These are phyloP conservation scores for Ptyas mucosa DNA, from an alignment of 2,113 vertebrate species.

Conservation along the genomic window DNA sequence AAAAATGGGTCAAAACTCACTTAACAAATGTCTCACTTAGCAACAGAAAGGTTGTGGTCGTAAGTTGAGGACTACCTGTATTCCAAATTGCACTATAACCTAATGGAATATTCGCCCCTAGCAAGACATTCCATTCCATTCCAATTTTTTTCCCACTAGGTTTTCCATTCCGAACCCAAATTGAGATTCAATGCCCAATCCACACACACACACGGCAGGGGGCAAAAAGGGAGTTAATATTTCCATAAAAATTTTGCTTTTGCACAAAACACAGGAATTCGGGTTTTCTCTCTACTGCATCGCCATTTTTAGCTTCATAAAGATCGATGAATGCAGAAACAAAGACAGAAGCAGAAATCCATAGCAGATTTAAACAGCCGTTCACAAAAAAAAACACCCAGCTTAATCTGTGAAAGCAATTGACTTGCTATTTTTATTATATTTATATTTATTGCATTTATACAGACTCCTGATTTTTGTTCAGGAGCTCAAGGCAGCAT, in stretches of 20 bases:
- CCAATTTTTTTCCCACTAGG: background rate
- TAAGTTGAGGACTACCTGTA: background rate
- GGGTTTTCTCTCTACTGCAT: background rate
- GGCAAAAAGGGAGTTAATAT: background rate
- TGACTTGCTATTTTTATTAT: background rate
- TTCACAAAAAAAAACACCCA: background rate
- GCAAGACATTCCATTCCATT: background rate
- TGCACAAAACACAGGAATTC: background rate
- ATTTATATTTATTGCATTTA: background rate
- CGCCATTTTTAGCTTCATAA: background rate
- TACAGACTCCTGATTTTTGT: background rate
- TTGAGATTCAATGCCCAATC: background rate
- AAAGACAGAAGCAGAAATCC: background rate
- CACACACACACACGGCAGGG: background rate
- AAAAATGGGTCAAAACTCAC: background rate
- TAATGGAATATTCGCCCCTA: background rate
- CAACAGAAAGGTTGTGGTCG: background rate
- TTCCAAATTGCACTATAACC: background rate
- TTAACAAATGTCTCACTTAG: background rate
- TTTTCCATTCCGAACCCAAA: background rate
- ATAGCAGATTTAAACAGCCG: background rate
- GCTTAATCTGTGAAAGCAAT: background rate
- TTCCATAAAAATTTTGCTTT: background rate
- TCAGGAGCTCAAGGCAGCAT: background rate
- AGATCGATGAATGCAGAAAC: background rate